phyloP scores from a whole-genome alignment of 2,888 invertebrate species.

The Metacarcinus magister region DNA sequence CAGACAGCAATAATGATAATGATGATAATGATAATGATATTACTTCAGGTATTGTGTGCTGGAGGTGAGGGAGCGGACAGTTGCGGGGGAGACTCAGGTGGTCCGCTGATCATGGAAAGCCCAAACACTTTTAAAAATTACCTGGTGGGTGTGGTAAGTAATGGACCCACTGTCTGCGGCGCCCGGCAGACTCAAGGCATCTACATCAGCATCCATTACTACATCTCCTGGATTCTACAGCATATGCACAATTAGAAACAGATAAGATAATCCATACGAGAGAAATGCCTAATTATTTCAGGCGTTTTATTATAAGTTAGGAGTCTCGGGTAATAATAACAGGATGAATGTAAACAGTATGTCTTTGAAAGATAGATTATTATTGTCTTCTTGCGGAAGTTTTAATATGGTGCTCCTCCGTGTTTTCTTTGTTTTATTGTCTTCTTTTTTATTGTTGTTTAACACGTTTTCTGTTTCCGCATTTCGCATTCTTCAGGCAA shows the following conservation, averaged over 20 bases:
- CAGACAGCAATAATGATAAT: background rate
- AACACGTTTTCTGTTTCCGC: background rate
- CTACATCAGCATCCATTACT: slow-evolving; percentile 83
- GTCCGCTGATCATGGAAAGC: slow-evolving; percentile 61
- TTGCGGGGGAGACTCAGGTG: slow-evolving; percentile 69
- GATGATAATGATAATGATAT: background rate
- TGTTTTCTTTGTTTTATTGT: background rate
- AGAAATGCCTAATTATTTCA: background rate
- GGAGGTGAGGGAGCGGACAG: slow-evolving; percentile 61
- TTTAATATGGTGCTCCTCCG: background rate
- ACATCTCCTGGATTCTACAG: slow-evolving; percentile 83
- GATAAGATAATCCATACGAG: background rate
- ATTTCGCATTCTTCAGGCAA: background rate
- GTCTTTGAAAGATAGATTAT: background rate
- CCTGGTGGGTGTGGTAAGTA: slow-evolving; percentile 66
- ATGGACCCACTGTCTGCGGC: slow-evolving; percentile 82
- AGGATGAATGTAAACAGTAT: background rate
- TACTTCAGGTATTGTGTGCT: slow-evolving; percentile 68
- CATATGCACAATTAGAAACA: slow-evolving; percentile 68
- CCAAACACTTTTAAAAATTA: background rate
- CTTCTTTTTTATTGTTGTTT: background rate
- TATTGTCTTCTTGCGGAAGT: slow-evolving; percentile 5
- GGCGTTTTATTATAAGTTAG: background rate
- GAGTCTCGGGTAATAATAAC: background rate
- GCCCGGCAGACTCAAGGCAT: slow-evolving; percentile 82